Evolutionary conservation across 2,888 invertebrate genomes (phyloP), one percentile per base, ranked within the genome.

Genomic region (Tethea ocularis): DNA sequence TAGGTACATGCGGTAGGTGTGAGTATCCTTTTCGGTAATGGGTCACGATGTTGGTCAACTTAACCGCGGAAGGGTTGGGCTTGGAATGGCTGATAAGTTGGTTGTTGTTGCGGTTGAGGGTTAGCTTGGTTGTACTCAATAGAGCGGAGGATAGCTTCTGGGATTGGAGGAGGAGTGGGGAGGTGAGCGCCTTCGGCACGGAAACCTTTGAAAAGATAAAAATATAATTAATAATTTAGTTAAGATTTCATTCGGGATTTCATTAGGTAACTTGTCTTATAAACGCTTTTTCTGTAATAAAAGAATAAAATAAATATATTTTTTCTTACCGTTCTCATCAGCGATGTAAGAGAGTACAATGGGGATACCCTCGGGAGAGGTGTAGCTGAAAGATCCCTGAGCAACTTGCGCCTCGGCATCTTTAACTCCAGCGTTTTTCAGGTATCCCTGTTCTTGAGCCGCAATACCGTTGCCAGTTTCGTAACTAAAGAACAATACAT

Each of bases 401-500:
- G 96, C 96, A 0, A 95, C 94, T 73, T 96, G 94, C 0, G 94
- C 94, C 72, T 95, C 96, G 0, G 90, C 93, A 26, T 95, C 95
- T 70, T 95, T 94, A 20, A 91, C 85, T 4, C 96, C 96, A 33
- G 94, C 89, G 78, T 96, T 96, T 88, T 96, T 96, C 71, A 96
- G 82, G 83, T 94, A 96, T 11, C 96, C 96, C 64, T 94, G 93
- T 77, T 96, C 96, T 70, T 96, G 94, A 0, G 95, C 96, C 7
- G 93, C 92, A 67, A 96, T 96, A 15, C 96, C 96, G 75, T 96
- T 96, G 33, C 95, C 96, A 58, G 96, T 96, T 84, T 96, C 96
- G 74, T 96, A 96, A 72, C 95, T 95, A 62, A 68, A 62, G 81
- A 80, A 66, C 13, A 29, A 15, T 11, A 33, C 6, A 17, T 26